Conservation (phyloP, 2,797 vertebrate genomes). For the Sebastes hubbsi region DNA sequence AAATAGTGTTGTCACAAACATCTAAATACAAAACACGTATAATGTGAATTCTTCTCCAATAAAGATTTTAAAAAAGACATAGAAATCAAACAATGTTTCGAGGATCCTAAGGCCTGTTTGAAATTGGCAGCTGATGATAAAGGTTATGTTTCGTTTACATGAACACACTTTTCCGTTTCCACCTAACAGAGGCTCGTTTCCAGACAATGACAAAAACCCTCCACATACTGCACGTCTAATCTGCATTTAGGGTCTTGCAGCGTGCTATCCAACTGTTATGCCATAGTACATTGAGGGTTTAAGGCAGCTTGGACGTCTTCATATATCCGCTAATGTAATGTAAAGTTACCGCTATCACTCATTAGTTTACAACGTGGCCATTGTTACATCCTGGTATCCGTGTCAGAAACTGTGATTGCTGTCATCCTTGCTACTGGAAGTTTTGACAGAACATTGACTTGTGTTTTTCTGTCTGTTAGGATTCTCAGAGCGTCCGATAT, state of each 20-base stretch:
- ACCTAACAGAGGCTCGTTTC: slow-evolving; percentile 70
- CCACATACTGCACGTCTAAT: slow-evolving; percentile 71
- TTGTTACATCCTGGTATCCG: slow-evolving; percentile 55
- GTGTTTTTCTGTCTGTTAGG: slow-evolving; percentile 65
- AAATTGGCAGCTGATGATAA: slow-evolving; percentile 83
- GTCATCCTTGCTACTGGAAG: slow-evolving; percentile 73
- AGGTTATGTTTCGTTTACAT: slow-evolving; percentile 71
- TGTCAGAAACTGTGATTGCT: slow-evolving; percentile 60
- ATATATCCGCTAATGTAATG: slow-evolving; percentile 54
- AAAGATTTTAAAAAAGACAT: slow-evolving; percentile 52
- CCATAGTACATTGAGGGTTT: slow-evolving; percentile 89
- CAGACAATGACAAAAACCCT: slow-evolving; percentile 81
- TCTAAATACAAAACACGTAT: slow-evolving; percentile 70
- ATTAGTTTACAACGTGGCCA: slow-evolving; percentile 54
- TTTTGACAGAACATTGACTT: slow-evolving; percentile 61
- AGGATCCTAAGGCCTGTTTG: slow-evolving; percentile 82
- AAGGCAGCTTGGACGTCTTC: slow-evolving; percentile 91
- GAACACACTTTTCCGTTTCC: slow-evolving; percentile 58
- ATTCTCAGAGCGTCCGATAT: slow-evolving; percentile 62
- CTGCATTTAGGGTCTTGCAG: slow-evolving; percentile 38
- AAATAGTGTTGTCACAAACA: slow-evolving; percentile 62
- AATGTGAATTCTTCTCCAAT: slow-evolving; percentile 51
- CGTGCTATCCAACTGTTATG: slow-evolving; percentile 20
- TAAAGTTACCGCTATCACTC: slow-evolving; percentile 64
- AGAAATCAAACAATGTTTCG: slow-evolving; percentile 70